Evolutionary conservation across 2,888 invertebrate species (phyloP).

Genomic region (Nysson spinosus): DNA sequence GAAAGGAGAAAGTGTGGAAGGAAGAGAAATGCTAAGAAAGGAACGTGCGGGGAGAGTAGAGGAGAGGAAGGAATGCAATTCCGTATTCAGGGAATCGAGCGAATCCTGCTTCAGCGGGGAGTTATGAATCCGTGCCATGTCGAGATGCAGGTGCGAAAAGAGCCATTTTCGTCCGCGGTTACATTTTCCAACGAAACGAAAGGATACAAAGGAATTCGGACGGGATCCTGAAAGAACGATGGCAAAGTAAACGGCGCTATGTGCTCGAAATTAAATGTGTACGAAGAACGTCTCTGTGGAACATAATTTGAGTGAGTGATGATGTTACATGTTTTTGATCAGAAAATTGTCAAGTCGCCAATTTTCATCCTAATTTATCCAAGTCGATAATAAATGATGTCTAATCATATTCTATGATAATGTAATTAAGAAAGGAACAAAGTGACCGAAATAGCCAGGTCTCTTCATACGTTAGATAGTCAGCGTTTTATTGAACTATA

Average conservation of each 20-base stretch:
- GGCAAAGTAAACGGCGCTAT: slow-evolving; percentile 50
- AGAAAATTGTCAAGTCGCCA: slow-evolving; percentile 24
- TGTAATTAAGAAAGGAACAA: no score
- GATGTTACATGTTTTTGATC: slow-evolving; percentile 53
- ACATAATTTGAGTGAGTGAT: slow-evolving; percentile 42
- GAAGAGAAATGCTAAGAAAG: not conserved
- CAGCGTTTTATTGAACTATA: no score
- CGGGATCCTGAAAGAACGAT: not conserved
- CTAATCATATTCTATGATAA: no score
- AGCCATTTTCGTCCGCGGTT: slow-evolving; percentile 39
- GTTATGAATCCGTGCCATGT: slow-evolving; percentile 55
- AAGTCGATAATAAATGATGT: no score
- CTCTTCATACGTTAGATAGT: no score
- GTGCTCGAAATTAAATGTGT: slow-evolving; percentile 57
- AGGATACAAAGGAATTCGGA: not conserved
- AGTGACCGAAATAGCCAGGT: no score
- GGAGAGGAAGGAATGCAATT: slow-evolving; percentile 55
- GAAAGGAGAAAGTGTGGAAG: not conserved
- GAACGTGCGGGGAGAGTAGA: slow-evolving; percentile 34
- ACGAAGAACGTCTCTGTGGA: slow-evolving; percentile 43
- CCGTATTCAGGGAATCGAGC: slow-evolving; percentile 61
- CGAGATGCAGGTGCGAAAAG: slow-evolving; percentile 56
- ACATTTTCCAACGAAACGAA: slow-evolving; percentile 46
- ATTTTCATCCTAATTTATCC: no score
- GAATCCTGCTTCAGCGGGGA: slow-evolving; percentile 54